Percentiles rank a stretch among this genome's conserved stretches.
Evolutionary conservation across 92 coral and sea anemone genomes (phyloP).

Genomic region (Palythoa heliodiscus): DNA sequence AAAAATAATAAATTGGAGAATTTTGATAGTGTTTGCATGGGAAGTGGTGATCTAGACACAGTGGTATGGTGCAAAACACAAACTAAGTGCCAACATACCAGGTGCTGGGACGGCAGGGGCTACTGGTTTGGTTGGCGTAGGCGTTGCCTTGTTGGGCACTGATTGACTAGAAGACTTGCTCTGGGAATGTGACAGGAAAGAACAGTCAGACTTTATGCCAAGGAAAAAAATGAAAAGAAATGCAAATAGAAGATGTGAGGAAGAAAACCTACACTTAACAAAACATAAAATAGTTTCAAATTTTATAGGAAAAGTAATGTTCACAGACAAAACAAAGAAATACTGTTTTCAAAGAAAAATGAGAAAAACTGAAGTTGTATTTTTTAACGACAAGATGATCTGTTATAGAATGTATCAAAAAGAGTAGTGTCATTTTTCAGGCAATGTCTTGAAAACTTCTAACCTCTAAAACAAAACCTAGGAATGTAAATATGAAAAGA

Average conservation of each 20-base stretch:
- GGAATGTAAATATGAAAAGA: not conserved
- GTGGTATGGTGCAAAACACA: slow-evolving; percentile 7
- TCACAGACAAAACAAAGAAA: not conserved
- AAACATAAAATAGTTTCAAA: not conserved
- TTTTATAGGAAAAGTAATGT: not conserved
- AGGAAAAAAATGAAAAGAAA: slow-evolving; percentile 23
- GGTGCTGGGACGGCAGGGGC: slow-evolving; percentile 59
- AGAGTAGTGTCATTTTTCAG: not conserved
- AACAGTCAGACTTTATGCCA: slow-evolving; percentile 38
- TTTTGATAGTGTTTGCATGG: not conserved
- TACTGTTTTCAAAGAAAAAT: not conserved
- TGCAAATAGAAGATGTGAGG: not conserved
- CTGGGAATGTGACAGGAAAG: slow-evolving; percentile 75
- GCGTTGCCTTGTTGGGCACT: slow-evolving; percentile 68
- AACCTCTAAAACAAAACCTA: no score
- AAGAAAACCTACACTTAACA: not conserved
- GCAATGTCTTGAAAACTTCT: not conserved
- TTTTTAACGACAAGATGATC: no score
- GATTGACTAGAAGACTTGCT: slow-evolving; percentile 83
- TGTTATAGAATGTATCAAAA: not conserved
- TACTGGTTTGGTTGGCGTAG: slow-evolving; percentile 83
- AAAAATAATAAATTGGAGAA: not conserved
- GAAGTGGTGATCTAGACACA: slow-evolving; percentile 3
- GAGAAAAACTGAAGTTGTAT: no score
- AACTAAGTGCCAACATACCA: slow-evolving; percentile 75